Base-by-base conservation (phyloP, 2,113 vertebrate species). In the Chlorodrepanis virens region DNA sequence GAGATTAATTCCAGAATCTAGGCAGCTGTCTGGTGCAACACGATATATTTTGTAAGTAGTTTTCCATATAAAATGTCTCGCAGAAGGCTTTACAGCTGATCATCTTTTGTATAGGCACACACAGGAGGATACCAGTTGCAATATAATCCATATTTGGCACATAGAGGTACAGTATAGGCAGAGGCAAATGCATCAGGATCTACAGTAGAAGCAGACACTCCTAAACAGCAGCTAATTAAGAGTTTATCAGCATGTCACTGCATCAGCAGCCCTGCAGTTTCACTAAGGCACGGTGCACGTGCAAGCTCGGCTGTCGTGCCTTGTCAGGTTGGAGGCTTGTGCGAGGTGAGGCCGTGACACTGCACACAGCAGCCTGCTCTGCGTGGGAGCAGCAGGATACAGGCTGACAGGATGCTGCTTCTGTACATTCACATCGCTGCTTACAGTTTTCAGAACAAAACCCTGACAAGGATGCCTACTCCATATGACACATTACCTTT, bases 41-140 rank as follows among this genome's bases (percentile, higher is more conserved):
- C 0, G 5, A 89, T 96, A 47, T 71, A 90, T 92, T 90, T 83
- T 93, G 22, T 90, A 56, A 93, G 80, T 53, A 81, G 44, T 87
- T 90, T 92, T 86, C 90, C 76, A 39, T 50, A 70, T 68, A 84
- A 93, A 92, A 94, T 86, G 8, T 77, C 76, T 74, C 85, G 68
- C 68, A 96, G 76, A 95, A 92, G 85, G 68, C 85, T 96, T 96
- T 93, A 71, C 90, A 96, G 81, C 87, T 94, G 83, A 94, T 90
- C 71, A 80, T 83, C 64, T 64, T 83, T 90, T 71, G 78, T 83
- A 69, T 69, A 59, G 65, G 52, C 75, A 90, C 63, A 78, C 83
- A 90, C 56, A 56, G 75, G 90, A 78, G 79, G 47, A 86, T 78
- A 70, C 42, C 40, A 77, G 31, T 83, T 75, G 95, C 64, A 90